Base-by-base conservation (phyloP, 2,888 invertebrate species). In the Anthophora plumipes region DNA sequence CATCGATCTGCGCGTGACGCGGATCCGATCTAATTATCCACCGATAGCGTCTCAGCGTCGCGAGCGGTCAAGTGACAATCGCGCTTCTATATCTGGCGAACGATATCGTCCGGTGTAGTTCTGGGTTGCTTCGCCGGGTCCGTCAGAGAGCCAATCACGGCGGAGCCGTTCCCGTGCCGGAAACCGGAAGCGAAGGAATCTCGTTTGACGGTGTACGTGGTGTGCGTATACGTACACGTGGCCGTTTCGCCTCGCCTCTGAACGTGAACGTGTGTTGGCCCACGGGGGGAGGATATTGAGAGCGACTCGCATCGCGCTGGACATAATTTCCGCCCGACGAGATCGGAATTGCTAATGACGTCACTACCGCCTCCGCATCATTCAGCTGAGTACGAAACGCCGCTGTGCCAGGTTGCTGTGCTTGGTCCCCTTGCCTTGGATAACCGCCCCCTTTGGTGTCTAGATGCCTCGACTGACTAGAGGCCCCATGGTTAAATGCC, bases 251-350 rank as follows among this genome's bases (percentile, higher is more conserved):
- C 68, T 31, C 22, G 37, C 50, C 69, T 68, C 76, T 74, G 69
- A 64, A 61, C 79, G 77, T 82, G 81, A 80, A 75, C 75, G 86
- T 83, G 82, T 83, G 84, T 82, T 88, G 64, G 74, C 63, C 77
- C 70, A 72, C 22, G 57, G 59, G 74, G 72, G 75, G 89, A 92
- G 93, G 93, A 93, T 93, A 93, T 93, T 92, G 93, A 93, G 93
- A 93, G 92, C 92, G 92, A 92, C 90, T 92, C 91, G 91, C 90
- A 90, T 91, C 91, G 91, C 89, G 90, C 92, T 93, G 93, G 93
- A 93, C 93, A 93, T 93, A 93, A 93, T 93, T 93, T 93, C 93
- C 93, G 93, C 93, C 91, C 93, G 93, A 93, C 93, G 93, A 92
- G 93, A 93, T 93, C 93, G 92, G 93, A 93, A 93, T 93, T 93